Percentiles rank a stretch among this genome's conserved stretches.
Conservation (phyloP, 2,797 vertebrate species). For the Threskiornis aethiopicus region DNA sequence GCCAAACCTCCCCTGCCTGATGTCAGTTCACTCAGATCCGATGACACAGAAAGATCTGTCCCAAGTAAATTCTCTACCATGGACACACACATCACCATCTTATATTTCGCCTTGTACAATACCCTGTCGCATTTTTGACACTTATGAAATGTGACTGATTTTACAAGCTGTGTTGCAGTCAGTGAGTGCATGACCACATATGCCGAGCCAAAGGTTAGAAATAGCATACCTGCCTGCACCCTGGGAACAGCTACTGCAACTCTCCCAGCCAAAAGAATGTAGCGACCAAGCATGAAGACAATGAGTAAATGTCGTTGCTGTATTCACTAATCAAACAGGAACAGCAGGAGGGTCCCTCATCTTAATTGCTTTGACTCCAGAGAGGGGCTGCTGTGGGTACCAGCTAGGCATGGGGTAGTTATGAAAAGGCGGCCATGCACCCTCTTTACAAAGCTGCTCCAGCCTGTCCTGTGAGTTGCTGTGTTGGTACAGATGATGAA, state of each 20-base stretch:
- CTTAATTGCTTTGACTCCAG: background rate
- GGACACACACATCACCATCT: background rate
- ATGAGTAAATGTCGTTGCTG: background rate
- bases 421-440: fast-evolving
- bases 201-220: background rate
- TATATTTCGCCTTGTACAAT: background rate
- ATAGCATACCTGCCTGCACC: constrained; percentile 8
- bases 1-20: background rate
- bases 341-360: constrained; percentile 16
- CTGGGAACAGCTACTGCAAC: background rate
- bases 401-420: background rate
- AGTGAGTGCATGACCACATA: background rate
- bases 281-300: background rate
- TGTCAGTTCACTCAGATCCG: background rate
- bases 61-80: background rate
- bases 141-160: background rate
- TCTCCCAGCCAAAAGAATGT: constrained; percentile 33
- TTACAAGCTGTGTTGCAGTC: background rate
- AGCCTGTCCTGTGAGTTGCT: background rate
- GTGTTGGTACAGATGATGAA: background rate
- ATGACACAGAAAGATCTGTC: background rate
- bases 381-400: background rate
- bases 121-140: background rate
- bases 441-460: background rate
- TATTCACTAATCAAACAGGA: constrained; percentile 39